Evolutionary conservation across 2,888 invertebrate species (phyloP), one percentile per base, ranked within the genome.

Genomic region (Periphyllus acericola): DNA sequence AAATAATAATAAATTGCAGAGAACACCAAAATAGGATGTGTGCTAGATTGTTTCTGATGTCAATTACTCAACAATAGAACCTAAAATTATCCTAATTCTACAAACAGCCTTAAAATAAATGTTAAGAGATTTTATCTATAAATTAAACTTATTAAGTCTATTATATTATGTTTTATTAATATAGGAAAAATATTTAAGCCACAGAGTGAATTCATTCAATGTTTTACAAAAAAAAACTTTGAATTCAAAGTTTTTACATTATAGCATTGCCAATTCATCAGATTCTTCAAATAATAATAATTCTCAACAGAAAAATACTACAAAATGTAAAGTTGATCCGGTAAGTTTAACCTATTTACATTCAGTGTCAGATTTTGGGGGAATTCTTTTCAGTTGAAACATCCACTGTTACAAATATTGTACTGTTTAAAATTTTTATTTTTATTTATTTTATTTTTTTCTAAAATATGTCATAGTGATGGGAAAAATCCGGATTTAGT

Each of bases 191-290:
- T 90, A 92, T 88, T 91, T 94, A 76, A 94, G 93, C 89, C 92
- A 94, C 0, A 94, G 94, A 90, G 94, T 93, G 89, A 94, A 95
- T 89, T 93, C 94, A 72, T 92, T 95, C 74, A 94, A 94, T 90
- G 94, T 94, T 17, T 91, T 96, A 6, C 95, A 95, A 89, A 94
- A 95, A 84, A 94, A 93, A 91, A 96, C 93, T 91, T 93, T 98
- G 90, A 94, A 96, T 6, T 96, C 97, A 17, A 97, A 97, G 92
- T 98, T 98, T 92, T 93, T 98, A 32, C 97, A 97, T 90, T 96
- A 97, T 91, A 97, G 97, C 90, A 92, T 96, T 72, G 93, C 92
- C 17, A 91, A 92, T 89, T 90, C 89, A 66, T 76, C 71, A 83
- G 66, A 83, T 52, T 25, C 9, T 19, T 3, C 5, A 32, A n/a